These are phyloP conservation scores for Paramormyrops hopkinsi DNA, from an alignment of 2,797 vertebrate genomes.

Conservation along the genomic window DNA sequence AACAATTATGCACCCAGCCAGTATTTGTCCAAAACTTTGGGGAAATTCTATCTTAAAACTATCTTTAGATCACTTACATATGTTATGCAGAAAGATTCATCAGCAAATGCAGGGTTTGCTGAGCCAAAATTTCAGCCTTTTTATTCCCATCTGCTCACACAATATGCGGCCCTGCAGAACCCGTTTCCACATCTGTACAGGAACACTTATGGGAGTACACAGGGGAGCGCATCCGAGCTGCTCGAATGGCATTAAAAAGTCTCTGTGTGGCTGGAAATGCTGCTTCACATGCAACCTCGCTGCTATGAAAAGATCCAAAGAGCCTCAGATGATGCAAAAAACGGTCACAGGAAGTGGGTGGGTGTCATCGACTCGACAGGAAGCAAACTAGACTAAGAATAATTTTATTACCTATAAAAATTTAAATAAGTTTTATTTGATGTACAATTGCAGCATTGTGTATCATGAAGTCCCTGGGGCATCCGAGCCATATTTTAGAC, in stretches of 20 bases:
- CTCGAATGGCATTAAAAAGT: neutral
- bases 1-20: neutral
- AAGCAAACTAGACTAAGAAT: neutral
- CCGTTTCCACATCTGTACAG: neutral
- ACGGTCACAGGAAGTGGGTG: neutral
- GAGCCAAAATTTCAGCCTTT: neutral
- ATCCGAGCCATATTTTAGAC: neutral
- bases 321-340: neutral
- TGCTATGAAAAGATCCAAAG: slow-evolving; percentile 1
- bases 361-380: neutral
- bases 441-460: neutral
- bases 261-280: neutral
- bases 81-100: neutral
- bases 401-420: slow-evolving; percentile 5
- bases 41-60: neutral
- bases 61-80: neutral
- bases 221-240: neutral
- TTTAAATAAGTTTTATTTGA: neutral
- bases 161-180: neutral
- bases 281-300: neutral
- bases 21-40: neutral
- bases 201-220: neutral
- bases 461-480: neutral
- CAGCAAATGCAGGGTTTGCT: neutral
- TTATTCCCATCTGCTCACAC: slow-evolving; percentile 7